Base-by-base conservation (phyloP, 2,888 invertebrate species). In the Crocallis elinguaria region DNA sequence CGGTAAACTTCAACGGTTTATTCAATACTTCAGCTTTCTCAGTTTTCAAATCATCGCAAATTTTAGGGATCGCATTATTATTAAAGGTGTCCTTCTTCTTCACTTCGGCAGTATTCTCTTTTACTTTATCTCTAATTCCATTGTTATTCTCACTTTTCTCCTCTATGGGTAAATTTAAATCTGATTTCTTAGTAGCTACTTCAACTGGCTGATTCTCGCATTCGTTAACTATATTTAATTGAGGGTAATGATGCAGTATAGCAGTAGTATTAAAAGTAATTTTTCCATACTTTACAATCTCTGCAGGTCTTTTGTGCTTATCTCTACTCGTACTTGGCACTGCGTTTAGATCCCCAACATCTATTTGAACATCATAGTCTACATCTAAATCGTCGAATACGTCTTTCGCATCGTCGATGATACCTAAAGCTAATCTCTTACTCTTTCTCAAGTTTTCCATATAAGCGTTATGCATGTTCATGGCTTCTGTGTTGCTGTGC, bases 191-290 rank as follows among this genome's bases (percentile, higher is more conserved):
- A 12, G 75, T 72, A 9, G 73, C 74, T 52, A 71, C 67, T 48
- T 62, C 62, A 55, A 49, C 41, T 21, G 37, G 27, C 33, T 65
- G 62, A 35, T 54, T 49, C 29, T 71, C 63, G 39, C 73, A 71
- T 45, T 76, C 79, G 37, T 82, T 79, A 35, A 77, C 67, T 62
- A 84, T 76, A 39, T 42, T 49, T 17, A 49, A 2, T 64, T 91
- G 91, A 36, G 91, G 91, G 59, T 91, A 91, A 60, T 91, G 89
- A 69, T 91, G 90, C 51, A 91, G 65, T 63, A 90, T 86, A 2
- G 90, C 91, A 36, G 88, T 89, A 9, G 91, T 91, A 57, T 84
- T 87, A 66, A 90, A 89, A 21, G 89, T 89, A 57, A 91, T 90
- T 77, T 86, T 90, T 49, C 85, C 86, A 53, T 89, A 88, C 55